These are phyloP conservation scores for Drosophila pectinifera DNA, from an alignment of 1,140 invertebrate genomes.

Conservation along the genomic window DNA sequence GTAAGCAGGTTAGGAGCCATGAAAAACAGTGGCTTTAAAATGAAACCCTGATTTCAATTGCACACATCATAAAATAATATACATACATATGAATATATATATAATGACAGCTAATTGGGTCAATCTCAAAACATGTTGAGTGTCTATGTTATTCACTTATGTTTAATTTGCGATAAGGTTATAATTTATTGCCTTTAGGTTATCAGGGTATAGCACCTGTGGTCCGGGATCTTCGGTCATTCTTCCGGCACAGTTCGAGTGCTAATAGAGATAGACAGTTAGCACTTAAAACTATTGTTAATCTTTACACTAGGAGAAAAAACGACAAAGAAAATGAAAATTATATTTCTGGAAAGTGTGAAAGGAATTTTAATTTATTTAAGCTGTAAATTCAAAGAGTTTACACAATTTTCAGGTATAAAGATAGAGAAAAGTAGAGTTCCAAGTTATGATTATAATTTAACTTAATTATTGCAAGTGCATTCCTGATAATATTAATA, in stretches of 20 bases:
- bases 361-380: not conserved
- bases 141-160: not conserved
- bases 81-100: not conserved
- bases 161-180: conserved; percentile 8
- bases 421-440: not conserved
- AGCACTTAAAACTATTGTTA: not conserved
- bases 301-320: not conserved
- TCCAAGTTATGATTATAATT: not conserved
- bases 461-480: too few relatives aligned
- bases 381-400: too few relatives aligned
- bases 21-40: not conserved
- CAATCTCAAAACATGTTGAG: not conserved
- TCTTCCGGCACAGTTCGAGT: conserved; percentile 15
- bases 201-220: conserved; percentile 27
- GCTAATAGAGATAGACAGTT: conserved; percentile 14
- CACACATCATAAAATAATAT: conserved; percentile 12
- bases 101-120: conserved; percentile 7
- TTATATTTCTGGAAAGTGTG: too few relatives aligned
- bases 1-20: conserved; percentile 22
- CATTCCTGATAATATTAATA: not conserved
- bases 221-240: conserved; percentile 5
- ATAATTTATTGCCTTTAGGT: conserved; percentile 13
- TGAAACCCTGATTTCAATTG: conserved; percentile 11
- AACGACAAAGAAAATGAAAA: not conserved
- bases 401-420: not conserved